Evolutionary conservation across 2,113 vertebrate species (phyloP).

Genomic region (Oreotrochilus melanogaster): DNA sequence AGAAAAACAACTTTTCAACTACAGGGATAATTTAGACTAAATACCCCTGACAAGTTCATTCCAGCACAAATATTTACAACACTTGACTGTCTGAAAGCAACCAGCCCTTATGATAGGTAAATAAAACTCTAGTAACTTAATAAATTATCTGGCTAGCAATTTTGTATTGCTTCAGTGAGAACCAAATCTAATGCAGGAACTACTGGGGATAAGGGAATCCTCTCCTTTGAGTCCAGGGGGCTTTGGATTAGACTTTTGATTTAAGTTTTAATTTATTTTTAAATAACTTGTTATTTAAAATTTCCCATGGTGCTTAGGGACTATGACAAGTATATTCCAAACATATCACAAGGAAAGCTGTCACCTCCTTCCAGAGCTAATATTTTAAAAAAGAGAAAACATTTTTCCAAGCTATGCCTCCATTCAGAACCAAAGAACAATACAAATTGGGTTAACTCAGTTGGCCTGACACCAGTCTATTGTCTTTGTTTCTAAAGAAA

Average conservation of each 20-base stretch:
- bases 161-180: background rate
- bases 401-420: accelerated
- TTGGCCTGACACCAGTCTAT: background rate
- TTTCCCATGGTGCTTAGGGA: background rate
- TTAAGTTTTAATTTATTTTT: background rate
- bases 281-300: background rate
- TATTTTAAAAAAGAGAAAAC: background rate
- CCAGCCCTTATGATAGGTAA: background rate
- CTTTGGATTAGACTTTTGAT: background rate
- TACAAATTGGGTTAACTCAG: background rate
- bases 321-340: background rate
- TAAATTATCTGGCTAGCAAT: background rate
- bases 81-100: background rate
- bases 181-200: background rate
- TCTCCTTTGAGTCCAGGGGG: background rate
- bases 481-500: background rate
- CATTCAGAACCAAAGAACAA: background rate
- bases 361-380: background rate
- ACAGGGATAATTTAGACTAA: background rate
- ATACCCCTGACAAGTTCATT: background rate
- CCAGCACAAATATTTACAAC: background rate
- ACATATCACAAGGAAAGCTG: accelerated
- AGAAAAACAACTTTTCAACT: background rate
- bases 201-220: background rate
- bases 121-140: background rate